Conservation (phyloP, 2,113 vertebrate species). For the Apteryx mantelli region DNA sequence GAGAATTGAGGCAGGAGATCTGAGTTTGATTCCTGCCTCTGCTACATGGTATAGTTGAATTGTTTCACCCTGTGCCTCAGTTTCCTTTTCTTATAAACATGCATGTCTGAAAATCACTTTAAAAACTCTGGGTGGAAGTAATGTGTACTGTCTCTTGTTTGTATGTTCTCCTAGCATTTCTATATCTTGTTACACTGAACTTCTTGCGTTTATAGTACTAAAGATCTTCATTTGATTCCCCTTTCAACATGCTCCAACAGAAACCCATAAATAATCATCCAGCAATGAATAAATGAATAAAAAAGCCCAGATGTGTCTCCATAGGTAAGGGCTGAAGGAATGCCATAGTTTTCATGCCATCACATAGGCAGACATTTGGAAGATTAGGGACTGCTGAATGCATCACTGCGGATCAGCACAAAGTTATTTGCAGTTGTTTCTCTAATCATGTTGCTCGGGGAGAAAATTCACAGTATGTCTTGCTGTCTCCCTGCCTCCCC, state of each 20-base stretch:
- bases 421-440: constrained; percentile 68
- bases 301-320: constrained; percentile 43
- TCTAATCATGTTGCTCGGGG: background rate
- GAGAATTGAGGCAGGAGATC: background rate
- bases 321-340: constrained; percentile 57
- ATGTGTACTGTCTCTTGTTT: background rate
- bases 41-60: too few relatives aligned
- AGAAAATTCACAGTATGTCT: constrained; percentile 66
- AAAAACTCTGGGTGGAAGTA: background rate
- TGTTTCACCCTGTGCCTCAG: background rate
- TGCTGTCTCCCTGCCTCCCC: background rate
- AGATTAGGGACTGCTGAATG: constrained; percentile 46
- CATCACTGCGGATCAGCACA: background rate
- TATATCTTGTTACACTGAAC: background rate
- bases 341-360: constrained; percentile 6
- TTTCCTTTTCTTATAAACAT: background rate
- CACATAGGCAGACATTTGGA: constrained; percentile 39
- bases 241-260: background rate
- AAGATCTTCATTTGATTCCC: background rate
- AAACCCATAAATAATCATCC: constrained; percentile 2
- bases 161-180: background rate
- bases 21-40: background rate
- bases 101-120: background rate
- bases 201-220: background rate
- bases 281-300: background rate